These are phyloP conservation scores for Hippocampus comes DNA, from an alignment of 2,113 vertebrate species.

Conservation along the genomic window DNA sequence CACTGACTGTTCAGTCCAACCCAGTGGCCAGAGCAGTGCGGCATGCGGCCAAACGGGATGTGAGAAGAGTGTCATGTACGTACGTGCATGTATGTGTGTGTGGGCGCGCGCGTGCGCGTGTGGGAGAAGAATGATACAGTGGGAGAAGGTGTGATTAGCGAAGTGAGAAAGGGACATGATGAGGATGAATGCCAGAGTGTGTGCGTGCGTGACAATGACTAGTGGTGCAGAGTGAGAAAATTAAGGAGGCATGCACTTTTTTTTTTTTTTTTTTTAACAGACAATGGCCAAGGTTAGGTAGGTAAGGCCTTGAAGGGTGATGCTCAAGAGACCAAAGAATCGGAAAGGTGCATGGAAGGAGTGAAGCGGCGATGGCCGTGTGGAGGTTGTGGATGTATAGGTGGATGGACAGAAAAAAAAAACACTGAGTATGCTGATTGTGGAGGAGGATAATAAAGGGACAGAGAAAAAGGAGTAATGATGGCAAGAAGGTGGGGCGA, in stretches of 20 bases:
- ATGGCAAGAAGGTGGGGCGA: slow-evolving; percentile 6
- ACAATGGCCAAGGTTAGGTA: slow-evolving; percentile 43
- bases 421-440: slow-evolving; percentile 35
- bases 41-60: slow-evolving; percentile 26
- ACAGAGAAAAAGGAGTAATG: background rate
- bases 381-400: slow-evolving; percentile 24
- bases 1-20: slow-evolving; percentile 35
- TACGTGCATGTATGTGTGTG: slow-evolving; percentile 7
- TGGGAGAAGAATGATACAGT: slow-evolving; percentile 1
- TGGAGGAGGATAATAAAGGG: slow-evolving; percentile 37
- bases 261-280: slow-evolving; percentile 18
- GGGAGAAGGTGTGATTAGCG: slow-evolving; percentile 18
- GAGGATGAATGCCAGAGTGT: slow-evolving; percentile 51
- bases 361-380: background rate
- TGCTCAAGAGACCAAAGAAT: slow-evolving; percentile 10
- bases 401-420: slow-evolving; percentile 37
- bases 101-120: background rate
- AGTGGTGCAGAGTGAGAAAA: slow-evolving; percentile 48
- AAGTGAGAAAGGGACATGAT: slow-evolving; percentile 40
- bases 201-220: background rate
- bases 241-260: slow-evolving; percentile 33
- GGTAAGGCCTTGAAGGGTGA: slow-evolving; percentile 18
- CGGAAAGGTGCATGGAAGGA: background rate
- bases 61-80: slow-evolving; percentile 21
- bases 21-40: slow-evolving; percentile 24